These are phyloP conservation scores for Hirudinaria manillensis DNA, from an alignment of 2,888 invertebrate species.

Conservation along the genomic window DNA sequence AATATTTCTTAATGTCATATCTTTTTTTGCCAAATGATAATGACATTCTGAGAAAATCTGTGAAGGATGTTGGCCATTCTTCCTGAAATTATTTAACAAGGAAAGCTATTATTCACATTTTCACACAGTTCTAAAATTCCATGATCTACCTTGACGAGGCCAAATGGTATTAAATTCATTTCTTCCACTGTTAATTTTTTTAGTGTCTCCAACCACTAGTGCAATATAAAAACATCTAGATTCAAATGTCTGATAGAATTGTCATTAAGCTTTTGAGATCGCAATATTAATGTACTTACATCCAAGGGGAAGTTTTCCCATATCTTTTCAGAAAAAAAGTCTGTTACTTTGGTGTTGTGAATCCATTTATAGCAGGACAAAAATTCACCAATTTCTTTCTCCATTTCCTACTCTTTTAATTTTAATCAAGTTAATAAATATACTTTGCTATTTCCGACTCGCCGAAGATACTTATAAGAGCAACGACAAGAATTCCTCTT, in stretches of 20 bases:
- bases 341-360: slow-evolving; percentile 46
- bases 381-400: slow-evolving; percentile 17
- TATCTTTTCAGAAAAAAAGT: slow-evolving; percentile 42
- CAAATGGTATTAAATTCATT: slow-evolving; percentile 42
- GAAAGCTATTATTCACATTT: not conserved
- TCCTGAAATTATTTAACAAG: slow-evolving; percentile 21
- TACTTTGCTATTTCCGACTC: too few species aligned
- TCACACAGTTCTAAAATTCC: not conserved
- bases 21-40: not conserved
- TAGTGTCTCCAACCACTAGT: slow-evolving; percentile 43
- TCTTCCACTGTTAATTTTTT: slow-evolving; percentile 39
- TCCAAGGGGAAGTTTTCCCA: slow-evolving; percentile 43
- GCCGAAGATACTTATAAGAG: too few species aligned
- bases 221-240: slow-evolving; percentile 23
- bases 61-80: slow-evolving; percentile 24
- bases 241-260: too few species aligned
- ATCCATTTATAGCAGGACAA: slow-evolving; percentile 44
- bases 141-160: slow-evolving; percentile 38
- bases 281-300: slow-evolving; percentile 37
- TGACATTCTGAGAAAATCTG: not conserved
- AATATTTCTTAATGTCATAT: not conserved
- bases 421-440: too few species aligned
- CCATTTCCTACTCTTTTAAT: not conserved
- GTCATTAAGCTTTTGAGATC: not conserved
- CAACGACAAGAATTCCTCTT: too few species aligned